Percentiles rank a stretch among this genome's conserved stretches.
These are phyloP conservation scores for Sturmia bella DNA, from an alignment of 2,888 invertebrate species.

Conservation along the genomic window DNA sequence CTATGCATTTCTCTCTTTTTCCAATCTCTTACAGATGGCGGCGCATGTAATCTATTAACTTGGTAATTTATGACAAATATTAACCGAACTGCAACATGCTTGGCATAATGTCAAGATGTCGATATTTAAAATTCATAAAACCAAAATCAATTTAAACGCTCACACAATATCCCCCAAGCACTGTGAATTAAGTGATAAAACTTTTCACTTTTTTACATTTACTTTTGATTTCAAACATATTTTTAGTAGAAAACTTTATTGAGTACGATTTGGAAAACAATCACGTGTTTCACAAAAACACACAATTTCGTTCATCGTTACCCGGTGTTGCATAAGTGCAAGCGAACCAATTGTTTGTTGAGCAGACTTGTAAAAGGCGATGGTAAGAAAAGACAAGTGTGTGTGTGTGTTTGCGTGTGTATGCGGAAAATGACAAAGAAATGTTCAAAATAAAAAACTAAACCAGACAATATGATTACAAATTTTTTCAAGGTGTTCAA, in stretches of 20 bases:
- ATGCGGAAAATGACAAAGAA: neutral
- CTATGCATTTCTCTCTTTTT: neutral
- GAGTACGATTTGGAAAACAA: slow-evolving; percentile 47
- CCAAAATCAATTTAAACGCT: neutral
- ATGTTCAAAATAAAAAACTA: neutral
- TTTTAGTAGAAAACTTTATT: neutral
- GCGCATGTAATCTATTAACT: slow-evolving; percentile 4
- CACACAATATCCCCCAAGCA: neutral
- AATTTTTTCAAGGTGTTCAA: neutral
- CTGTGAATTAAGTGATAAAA: neutral
- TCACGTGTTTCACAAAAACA: slow-evolving; percentile 55
- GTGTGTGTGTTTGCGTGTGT: slow-evolving; percentile 25
- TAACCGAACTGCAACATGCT: slow-evolving; percentile 21
- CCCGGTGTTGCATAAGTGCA: slow-evolving; percentile 50
- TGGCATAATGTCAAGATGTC: slow-evolving; percentile 49
- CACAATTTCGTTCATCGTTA: slow-evolving; percentile 43
- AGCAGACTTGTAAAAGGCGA: slow-evolving; percentile 12
- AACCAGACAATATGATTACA: neutral
- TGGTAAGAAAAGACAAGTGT: neutral
- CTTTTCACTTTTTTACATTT: slow-evolving; percentile 19
- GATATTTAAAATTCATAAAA: neutral
- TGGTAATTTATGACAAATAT: neutral
- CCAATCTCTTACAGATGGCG: neutral
- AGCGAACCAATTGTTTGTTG: neutral
- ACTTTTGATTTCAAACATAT: slow-evolving; percentile 10